Conservation (phyloP, 2,113 vertebrate genomes). For the Thermophis baileyi region DNA sequence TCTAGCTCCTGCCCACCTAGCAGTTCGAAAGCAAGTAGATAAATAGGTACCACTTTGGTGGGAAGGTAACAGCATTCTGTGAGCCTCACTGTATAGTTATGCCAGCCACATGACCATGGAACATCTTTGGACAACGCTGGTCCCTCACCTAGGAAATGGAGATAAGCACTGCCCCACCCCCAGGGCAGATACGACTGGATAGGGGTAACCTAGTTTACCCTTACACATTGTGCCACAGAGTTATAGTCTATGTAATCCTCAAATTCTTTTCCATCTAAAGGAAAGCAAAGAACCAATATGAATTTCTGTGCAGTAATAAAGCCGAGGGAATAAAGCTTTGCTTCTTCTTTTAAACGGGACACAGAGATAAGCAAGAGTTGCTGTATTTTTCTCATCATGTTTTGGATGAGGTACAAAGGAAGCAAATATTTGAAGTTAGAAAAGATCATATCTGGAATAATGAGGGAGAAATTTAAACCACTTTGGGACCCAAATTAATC, state of each 20-base stretch:
- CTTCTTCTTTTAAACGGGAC: background rate
- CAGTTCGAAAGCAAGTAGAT: background rate
- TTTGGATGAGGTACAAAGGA: background rate
- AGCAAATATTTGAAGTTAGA: background rate
- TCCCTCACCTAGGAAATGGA: background rate
- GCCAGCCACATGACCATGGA: too few species aligned
- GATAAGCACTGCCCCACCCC: too few species aligned
- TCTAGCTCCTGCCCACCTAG: too few species aligned
- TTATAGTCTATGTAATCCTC: background rate
- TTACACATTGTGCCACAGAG: too few species aligned
- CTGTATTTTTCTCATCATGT: background rate
- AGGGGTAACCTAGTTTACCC: background rate
- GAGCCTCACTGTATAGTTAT: background rate
- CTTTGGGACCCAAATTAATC: background rate
- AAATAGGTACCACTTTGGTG: background rate
- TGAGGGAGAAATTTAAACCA: background rate
- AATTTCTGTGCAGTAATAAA: background rate
- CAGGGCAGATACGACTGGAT: background rate
- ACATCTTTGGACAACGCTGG: too few species aligned
- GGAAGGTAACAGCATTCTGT: background rate
- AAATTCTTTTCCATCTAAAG: background rate
- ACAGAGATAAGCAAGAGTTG: background rate
- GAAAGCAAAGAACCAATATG: background rate
- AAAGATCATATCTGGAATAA: background rate
- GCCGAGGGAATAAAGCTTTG: background rate